Evolutionary conservation across 2,888 invertebrate genomes (phyloP).

Genomic region (Netelia fuscicornis): DNA sequence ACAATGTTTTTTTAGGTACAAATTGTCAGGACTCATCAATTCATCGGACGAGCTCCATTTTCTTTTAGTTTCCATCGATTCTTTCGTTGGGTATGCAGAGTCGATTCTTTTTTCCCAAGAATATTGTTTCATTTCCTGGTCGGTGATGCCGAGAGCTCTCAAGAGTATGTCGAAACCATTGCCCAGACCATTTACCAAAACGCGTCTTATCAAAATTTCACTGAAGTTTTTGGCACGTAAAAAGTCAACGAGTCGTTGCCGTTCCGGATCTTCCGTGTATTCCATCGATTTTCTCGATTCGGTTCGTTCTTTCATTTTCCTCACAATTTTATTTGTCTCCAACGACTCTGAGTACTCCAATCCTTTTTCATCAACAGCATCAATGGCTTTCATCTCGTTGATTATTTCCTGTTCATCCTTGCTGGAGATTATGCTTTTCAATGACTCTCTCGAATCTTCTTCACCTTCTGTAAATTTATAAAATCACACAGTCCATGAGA

Average conservation of each 20-base stretch:
- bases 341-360: neutral
- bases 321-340: neutral
- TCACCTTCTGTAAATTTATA: conserved; percentile 2
- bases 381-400: neutral
- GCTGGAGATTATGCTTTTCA: neutral
- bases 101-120: conserved; percentile 33
- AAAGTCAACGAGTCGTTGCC: conserved; percentile 26
- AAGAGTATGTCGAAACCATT: conserved; percentile 38
- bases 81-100: neutral
- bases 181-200: conserved; percentile 35
- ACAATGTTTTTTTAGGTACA: conserved; percentile 48
- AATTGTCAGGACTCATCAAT: conserved; percentile 36
- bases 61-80: neutral
- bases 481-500: neutral
- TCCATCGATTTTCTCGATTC: neutral
- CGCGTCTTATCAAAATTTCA: conserved; percentile 36
- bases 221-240: conserved; percentile 43
- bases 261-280: conserved; percentile 34
- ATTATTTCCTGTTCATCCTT: neutral
- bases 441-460: neutral
- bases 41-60: neutral
- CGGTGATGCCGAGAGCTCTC: conserved; percentile 37
- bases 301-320: neutral
- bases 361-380: conserved; percentile 5
- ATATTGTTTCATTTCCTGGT: conserved; percentile 30